These are phyloP conservation scores for Kryphioiulus occultus DNA, from an alignment of 2,888 invertebrate genomes.

Conservation along the genomic window DNA sequence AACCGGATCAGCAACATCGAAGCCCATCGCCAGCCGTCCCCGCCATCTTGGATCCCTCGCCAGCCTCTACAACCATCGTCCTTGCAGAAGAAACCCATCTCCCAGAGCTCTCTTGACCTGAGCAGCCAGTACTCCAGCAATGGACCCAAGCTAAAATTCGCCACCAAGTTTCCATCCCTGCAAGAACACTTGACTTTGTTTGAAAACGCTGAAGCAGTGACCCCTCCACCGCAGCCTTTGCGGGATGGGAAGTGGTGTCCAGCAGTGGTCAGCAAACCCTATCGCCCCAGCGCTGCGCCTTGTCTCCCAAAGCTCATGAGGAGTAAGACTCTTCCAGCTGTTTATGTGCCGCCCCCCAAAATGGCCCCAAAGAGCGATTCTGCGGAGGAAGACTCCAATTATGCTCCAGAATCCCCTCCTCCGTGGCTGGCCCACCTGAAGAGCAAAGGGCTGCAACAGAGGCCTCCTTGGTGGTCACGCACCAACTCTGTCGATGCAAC, in stretches of 20 bases:
- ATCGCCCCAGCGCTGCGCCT: conserved; percentile 7
- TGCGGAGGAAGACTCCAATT: neutral
- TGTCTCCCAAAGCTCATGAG: neutral
- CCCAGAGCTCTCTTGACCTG: neutral
- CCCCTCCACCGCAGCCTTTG: neutral
- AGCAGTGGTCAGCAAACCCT: conserved; percentile 47
- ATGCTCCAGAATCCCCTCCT: conserved; percentile 3
- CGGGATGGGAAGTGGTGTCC: conserved; percentile 41
- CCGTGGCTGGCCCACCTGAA: conserved; percentile 35
- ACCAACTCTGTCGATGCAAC: conserved; percentile 4
- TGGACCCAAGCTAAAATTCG: neutral
- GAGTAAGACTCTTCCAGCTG: conserved; percentile 49
- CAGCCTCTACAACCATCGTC: neutral
- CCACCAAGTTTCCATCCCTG: neutral
- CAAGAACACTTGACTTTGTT: neutral
- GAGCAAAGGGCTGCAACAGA: neutral
- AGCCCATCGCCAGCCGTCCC: neutral
- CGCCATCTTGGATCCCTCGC: neutral
- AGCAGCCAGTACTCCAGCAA: neutral
- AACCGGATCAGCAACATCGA: conserved; percentile 47
- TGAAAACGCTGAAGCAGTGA: neutral
- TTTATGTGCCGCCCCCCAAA: conserved; percentile 7
- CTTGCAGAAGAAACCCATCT: neutral
- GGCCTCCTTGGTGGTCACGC: conserved; percentile 47
- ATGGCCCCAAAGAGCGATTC: neutral